Conservation (phyloP, 37 sponge, comb jelly and placozoan genomes). For the Oscarella lobularis region DNA sequence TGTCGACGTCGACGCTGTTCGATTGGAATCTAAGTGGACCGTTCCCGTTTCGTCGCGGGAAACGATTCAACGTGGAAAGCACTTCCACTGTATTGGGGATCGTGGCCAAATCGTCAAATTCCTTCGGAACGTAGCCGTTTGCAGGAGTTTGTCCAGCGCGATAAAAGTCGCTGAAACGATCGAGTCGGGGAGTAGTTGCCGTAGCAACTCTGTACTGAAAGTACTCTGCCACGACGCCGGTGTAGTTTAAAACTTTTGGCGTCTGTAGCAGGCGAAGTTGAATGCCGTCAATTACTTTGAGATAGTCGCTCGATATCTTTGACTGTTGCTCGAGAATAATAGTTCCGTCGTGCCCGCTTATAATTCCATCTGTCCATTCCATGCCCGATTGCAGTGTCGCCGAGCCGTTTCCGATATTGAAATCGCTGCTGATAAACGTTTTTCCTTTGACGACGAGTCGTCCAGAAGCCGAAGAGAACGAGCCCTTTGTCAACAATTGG, state of each 20-base stretch:
- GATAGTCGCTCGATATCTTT: neutral
- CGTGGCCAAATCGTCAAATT: neutral
- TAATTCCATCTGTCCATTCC: neutral
- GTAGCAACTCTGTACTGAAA: constrained; percentile 1
- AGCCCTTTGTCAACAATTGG: too few species aligned
- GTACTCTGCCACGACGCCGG: neutral
- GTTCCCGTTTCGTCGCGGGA: neutral
- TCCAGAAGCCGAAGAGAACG: neutral
- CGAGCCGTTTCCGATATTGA: neutral
- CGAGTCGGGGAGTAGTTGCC: neutral
- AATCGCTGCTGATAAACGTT: neutral
- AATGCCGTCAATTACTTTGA: neutral
- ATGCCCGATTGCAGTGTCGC: neutral
- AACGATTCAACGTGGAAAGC: neutral
- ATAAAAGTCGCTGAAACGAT: neutral
- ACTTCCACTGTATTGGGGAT: neutral
- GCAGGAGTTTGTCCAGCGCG: neutral
- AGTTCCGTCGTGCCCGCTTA: neutral
- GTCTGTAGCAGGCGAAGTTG: neutral
- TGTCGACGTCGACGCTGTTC: neutral
- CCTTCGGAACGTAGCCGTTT: neutral
- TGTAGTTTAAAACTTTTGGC: neutral
- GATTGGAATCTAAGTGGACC: neutral
- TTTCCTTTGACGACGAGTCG: neutral
- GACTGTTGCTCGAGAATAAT: neutral